A percentile compares a stretch with the other conserved stretches of the same genome.
phyloP scores from a whole-genome alignment of 1,140 invertebrate genomes.

The Sarcophaga peregrina region DNA sequence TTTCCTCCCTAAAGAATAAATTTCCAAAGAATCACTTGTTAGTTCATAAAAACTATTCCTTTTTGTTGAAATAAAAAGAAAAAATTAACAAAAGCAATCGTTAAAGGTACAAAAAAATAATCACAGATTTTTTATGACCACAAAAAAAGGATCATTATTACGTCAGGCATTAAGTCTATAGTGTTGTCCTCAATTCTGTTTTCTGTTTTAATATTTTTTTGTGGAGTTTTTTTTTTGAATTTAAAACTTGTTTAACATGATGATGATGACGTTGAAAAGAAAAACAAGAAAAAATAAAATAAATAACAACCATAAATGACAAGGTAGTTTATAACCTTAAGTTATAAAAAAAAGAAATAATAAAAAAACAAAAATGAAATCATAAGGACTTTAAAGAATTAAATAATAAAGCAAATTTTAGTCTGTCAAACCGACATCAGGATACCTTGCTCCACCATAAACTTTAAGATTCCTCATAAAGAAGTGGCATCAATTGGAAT shows the following conservation, averaged over 20 bases:
- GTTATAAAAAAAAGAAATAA: slow-evolving; percentile 7
- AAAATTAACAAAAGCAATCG: background rate
- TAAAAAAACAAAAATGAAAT: too few relatives aligned
- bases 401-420: too few relatives aligned
- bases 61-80: background rate
- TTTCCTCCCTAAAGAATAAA: background rate
- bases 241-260: background rate
- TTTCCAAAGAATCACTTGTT: background rate
- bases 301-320: background rate
- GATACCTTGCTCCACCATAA: too few relatives aligned
- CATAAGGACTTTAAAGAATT: too few relatives aligned
- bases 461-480: too few relatives aligned
- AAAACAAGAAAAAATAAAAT: too few relatives aligned
- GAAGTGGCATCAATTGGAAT: too few relatives aligned
- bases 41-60: background rate
- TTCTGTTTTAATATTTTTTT: background rate
- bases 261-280: too few relatives aligned
- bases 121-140: background rate
- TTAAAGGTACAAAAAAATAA: background rate
- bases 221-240: background rate
- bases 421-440: too few relatives aligned
- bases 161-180: background rate
- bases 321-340: background rate
- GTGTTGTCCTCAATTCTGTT: background rate
- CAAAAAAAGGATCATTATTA: slow-evolving; percentile 5